These are phyloP conservation scores for Eilema sororculum DNA, from an alignment of 2,888 invertebrate species.

Conservation along the genomic window DNA sequence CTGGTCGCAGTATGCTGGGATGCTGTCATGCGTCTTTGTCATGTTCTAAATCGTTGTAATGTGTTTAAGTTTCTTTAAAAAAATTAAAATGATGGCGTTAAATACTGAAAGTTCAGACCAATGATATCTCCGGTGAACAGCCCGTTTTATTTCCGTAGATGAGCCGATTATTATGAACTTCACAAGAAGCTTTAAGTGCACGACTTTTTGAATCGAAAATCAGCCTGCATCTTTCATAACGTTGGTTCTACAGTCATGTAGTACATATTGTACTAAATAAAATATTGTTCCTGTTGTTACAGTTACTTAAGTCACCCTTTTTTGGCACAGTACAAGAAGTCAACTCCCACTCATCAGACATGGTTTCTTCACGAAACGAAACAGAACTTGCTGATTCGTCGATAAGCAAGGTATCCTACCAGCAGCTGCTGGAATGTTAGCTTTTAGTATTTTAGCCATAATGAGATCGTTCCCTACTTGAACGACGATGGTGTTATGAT, in stretches of 20 bases:
- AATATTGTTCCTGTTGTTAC: neutral
- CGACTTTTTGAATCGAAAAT: too few relatives aligned
- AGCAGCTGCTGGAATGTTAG: neutral
- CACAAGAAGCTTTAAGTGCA: neutral
- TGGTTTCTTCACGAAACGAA: neutral
- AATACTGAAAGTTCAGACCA: neutral
- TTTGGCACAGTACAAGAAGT: slow-evolving; percentile 5
- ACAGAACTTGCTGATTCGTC: neutral
- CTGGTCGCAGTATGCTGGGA: too few relatives aligned
- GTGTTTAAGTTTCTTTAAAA: too few relatives aligned
- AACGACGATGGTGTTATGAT: neutral
- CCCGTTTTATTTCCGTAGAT: neutral
- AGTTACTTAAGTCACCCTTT: neutral
- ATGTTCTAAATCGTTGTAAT: too few relatives aligned
- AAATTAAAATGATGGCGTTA: too few relatives aligned
- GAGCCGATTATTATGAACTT: neutral
- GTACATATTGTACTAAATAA: neutral
- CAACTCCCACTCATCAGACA: neutral
- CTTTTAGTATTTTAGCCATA: neutral
- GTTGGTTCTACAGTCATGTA: neutral
- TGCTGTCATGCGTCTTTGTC: too few relatives aligned
- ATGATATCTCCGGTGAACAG: neutral
- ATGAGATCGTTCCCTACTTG: neutral
- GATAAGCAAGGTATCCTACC: neutral
- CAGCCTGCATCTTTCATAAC: slow-evolving; percentile 1